phyloP scores from a whole-genome alignment of 2,797 vertebrate species.

The Balearica regulorum region DNA sequence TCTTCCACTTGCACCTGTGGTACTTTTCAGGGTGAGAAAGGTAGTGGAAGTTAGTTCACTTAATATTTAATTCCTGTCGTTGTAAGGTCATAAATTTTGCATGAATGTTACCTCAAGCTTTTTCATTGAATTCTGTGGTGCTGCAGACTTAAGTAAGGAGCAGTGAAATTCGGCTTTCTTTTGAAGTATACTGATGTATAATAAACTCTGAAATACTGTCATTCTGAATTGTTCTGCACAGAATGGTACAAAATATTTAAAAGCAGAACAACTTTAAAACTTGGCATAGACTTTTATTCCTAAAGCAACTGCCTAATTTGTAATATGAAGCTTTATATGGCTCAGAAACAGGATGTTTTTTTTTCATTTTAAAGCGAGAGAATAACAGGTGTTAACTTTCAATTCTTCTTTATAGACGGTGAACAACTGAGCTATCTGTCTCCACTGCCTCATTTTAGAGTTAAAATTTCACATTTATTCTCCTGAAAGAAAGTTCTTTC shows the following conservation, averaged over 20 bases:
- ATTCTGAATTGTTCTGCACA: background rate
- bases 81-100: background rate
- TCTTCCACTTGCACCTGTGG: background rate
- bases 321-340: background rate
- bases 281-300: background rate
- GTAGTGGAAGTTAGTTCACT: background rate
- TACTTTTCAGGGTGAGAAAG: background rate
- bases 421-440: background rate
- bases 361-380: background rate
- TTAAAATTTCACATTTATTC: background rate
- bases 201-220: background rate
- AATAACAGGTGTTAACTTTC: slow-evolving; percentile 8
- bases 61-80: background rate
- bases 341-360: background rate
- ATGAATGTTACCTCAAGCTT: background rate
- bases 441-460: background rate
- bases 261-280: background rate
- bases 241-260: background rate
- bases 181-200: background rate
- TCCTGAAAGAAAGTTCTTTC: background rate
- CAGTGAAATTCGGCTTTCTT: background rate
- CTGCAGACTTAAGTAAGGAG: background rate
- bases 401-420: background rate
- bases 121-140: background rate
- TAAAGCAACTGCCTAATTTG: background rate